Percentiles rank a stretch among this genome's conserved stretches.
phyloP scores from a whole-genome alignment of 2,797 vertebrate genomes.

The Cirrhinus mrigala region DNA sequence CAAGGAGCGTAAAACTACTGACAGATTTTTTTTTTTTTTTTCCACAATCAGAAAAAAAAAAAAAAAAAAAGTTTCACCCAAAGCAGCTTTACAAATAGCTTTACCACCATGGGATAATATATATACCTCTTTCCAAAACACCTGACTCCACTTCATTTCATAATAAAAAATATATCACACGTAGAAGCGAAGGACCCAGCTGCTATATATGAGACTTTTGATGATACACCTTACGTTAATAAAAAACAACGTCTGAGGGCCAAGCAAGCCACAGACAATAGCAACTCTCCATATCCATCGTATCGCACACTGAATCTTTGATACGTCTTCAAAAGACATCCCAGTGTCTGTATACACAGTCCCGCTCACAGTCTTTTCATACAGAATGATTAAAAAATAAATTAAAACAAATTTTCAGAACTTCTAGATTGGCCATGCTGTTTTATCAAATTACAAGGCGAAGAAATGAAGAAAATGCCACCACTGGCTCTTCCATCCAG shows the following conservation, averaged over 20 bases:
- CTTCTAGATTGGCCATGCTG: conserved; percentile 20
- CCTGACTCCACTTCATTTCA: conserved; percentile 47
- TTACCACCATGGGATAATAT: conserved; percentile 44
- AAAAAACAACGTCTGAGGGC: conserved; percentile 13
- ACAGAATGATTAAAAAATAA: conserved; percentile 44
- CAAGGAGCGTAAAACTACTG: conserved; percentile 46
- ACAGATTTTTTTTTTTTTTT: conserved; percentile 8
- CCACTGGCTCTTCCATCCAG: conserved; percentile 43
- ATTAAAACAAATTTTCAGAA: conserved; percentile 36
- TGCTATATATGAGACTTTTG: conserved; percentile 32
- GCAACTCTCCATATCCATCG: conserved; percentile 3
- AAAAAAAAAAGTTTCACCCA: conserved; percentile 1
- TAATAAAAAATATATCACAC: conserved; percentile 55
- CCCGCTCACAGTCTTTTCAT: conserved; percentile 1
- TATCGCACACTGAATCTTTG: not conserved
- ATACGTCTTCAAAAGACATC: not conserved
- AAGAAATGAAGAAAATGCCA: conserved; percentile 1
- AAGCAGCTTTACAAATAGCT: conserved; percentile 52
- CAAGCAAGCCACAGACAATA: not conserved
- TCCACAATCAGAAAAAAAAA: not conserved
- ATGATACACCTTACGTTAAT: conserved; percentile 27
- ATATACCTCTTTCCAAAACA: conserved; percentile 49
- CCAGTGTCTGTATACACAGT: not conserved
- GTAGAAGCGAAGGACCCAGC: conserved; percentile 31
- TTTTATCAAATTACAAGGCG: conserved; percentile 22